These are phyloP conservation scores for Catharus bicknelli DNA, from an alignment of 2,113 vertebrate genomes.

Conservation along the genomic window DNA sequence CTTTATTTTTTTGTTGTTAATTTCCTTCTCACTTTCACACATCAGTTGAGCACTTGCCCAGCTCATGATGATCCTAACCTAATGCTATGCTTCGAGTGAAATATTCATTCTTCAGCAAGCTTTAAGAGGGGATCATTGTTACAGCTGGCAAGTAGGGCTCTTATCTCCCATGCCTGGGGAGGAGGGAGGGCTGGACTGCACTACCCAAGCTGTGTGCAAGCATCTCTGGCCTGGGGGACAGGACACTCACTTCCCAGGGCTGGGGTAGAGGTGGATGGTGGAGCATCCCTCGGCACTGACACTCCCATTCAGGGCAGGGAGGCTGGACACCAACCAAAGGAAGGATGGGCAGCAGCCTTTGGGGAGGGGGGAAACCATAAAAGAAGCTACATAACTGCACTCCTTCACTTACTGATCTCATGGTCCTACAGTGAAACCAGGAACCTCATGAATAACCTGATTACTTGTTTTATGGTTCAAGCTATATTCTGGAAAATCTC, in stretches of 20 bases:
- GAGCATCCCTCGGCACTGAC: not conserved
- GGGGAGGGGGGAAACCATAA: not conserved
- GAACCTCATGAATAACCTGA: conserved; percentile 37
- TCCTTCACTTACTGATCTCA: not conserved
- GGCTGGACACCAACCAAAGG: not conserved
- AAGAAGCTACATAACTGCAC: not conserved
- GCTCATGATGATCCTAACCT: not conserved
- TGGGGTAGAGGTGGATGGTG: not conserved
- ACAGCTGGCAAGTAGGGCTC: not conserved
- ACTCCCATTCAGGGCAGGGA: not conserved
- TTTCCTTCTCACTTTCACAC: not conserved
- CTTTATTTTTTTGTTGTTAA: not conserved
- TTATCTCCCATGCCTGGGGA: not conserved
- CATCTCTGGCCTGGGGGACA: not conserved
- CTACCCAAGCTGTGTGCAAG: not conserved
- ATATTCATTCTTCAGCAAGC: not conserved
- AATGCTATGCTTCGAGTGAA: not conserved
- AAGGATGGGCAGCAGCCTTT: not conserved
- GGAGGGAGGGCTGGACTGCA: not conserved
- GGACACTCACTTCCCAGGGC: not conserved
- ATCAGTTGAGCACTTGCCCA: not conserved
- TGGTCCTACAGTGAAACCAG: conserved; percentile 36
- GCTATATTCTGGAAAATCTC: conserved; percentile 25
- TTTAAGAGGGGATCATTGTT: not conserved
- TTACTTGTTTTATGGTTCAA: not conserved